Evolutionary conservation across 2,113 vertebrate species (phyloP), one percentile per base, ranked within the genome.

Genomic region (Crotophaga sulcirostris): DNA sequence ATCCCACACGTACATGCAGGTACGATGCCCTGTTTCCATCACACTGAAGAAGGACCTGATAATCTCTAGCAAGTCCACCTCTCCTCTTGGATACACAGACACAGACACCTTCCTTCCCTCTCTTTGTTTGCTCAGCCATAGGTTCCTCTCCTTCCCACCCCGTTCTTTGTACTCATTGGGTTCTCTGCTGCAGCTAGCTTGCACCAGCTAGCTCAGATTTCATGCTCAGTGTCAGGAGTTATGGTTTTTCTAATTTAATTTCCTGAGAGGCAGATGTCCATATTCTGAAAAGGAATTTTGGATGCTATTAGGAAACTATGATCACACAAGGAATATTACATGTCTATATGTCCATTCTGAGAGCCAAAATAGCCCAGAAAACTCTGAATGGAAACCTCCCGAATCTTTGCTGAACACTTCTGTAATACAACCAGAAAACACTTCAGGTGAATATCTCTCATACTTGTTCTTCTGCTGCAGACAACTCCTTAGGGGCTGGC

Each of bases 1-100:
- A 15, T 42, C 9, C 20, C 58, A 42, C 1, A 5, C 10, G 8
- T 3, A 3, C 10, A 9, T 11, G 42, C 2, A 7, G 2, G 23
- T 59, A 16, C 12, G 15, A 4, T 13, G 31, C 12, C 10, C 26
- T 28, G 11, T 18, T 38, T 84, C n/a, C 13, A 20, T 40, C 49
- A 87, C 4, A 13, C 16, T 62, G 56, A 18, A 17, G 49, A 28
- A 78, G 26, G 21, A 34, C 38, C 28, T 44, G 44, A 26, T 8
- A 16, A 29, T 15, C 13, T 54, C 78, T 13, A 40, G 33, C 40
- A 44, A 84, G 38, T 1, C 2, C 62, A 26, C 33, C 21, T 45
- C 45, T 23, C 6, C 8, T 52, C 28, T 34, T 3, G 2, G 6
- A 6, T 3, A 13, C 20, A 11, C 20, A 49, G 10, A 49, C 3